Evolutionary conservation across 2,113 vertebrate species (phyloP).

Genomic region (Calidris pugnax): DNA sequence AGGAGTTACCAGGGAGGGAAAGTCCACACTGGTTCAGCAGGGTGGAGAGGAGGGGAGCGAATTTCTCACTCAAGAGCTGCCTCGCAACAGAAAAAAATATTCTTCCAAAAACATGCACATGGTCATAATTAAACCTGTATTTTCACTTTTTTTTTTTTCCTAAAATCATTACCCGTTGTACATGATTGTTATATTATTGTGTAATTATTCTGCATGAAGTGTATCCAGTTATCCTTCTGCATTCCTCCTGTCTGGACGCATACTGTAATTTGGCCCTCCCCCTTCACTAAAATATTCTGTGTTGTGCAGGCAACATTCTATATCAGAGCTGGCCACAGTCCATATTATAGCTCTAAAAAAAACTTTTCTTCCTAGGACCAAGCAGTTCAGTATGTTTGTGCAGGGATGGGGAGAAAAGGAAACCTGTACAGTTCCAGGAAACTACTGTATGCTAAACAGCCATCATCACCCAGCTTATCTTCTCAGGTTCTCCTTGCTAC

Average conservation of each 20-base stretch:
- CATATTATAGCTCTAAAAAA: not conserved
- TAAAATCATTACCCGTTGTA: not conserved
- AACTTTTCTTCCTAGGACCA: not conserved
- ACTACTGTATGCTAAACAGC: not conserved
- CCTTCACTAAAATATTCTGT: not conserved
- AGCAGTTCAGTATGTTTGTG: not conserved
- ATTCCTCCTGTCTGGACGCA: not conserved
- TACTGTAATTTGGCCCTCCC: not conserved
- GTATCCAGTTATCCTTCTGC: not conserved
- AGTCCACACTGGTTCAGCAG: not conserved
- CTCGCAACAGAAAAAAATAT: not conserved
- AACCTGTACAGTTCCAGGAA: not conserved
- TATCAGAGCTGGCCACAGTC: not conserved
- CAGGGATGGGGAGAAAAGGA: not conserved
- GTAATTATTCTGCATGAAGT: not conserved
- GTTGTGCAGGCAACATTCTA: not conserved
- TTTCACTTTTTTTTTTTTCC: not conserved
- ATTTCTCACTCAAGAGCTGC: not conserved
- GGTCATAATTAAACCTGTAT: not conserved
- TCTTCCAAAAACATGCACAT: not conserved
- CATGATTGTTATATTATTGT: not conserved
- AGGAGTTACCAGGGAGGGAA: not conserved
- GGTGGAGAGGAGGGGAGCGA: accelerated
- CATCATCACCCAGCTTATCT: not conserved
- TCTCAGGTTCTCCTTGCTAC: not conserved